Conservation (phyloP, 2,113 vertebrate genomes). For the Gopherus flavomarginatus region DNA sequence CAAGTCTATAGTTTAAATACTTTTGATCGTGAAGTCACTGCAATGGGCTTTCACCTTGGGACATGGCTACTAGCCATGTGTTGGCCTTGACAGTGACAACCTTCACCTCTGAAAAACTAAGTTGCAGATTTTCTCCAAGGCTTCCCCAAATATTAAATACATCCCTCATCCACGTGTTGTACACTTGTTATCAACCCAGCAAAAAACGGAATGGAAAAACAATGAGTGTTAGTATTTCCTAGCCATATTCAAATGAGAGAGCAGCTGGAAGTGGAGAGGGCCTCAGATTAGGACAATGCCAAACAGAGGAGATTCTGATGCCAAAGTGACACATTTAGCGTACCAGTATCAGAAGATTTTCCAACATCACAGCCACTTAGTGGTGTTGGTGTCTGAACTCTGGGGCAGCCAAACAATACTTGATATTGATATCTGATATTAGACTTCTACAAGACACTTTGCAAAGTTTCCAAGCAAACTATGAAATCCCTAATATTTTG, state of each 20-base stretch:
- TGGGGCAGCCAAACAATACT: neutral
- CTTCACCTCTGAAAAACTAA: neutral
- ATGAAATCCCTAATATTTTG: neutral
- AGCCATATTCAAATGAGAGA: neutral
- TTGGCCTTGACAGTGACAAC: neutral
- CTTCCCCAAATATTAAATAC: neutral
- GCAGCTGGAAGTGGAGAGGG: neutral
- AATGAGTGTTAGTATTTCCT: neutral
- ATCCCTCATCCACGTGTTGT: neutral
- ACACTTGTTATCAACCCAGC: neutral
- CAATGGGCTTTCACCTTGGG: neutral
- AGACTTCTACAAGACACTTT: rapidly evolving
- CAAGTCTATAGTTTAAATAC: neutral
- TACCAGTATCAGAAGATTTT: neutral
- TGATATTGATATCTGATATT: neutral
- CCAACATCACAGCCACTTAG: neutral
- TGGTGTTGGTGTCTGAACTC: neutral
- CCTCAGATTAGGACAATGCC: neutral
- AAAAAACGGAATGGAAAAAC: neutral
- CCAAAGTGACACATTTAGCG: neutral
- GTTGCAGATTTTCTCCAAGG: neutral
- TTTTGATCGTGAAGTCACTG: neutral
- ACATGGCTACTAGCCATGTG: neutral
- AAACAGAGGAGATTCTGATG: no score
- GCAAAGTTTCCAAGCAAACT: neutral